These are phyloP conservation scores for Myotis lucifugus DNA, from an alignment of 2,113 vertebrate species.

Conservation along the genomic window DNA sequence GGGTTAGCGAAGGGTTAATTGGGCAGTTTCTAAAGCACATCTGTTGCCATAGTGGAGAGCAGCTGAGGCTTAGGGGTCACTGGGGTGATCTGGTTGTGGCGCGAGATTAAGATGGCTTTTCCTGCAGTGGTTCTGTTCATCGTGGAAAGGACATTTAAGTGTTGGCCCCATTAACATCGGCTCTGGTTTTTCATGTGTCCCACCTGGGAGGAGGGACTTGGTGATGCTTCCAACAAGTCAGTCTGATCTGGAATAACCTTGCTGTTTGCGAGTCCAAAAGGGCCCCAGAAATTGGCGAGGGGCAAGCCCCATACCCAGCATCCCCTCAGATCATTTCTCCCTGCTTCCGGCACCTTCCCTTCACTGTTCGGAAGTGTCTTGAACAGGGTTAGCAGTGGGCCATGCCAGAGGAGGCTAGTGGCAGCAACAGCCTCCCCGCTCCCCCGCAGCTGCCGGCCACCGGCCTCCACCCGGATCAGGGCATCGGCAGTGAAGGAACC, in stretches of 20 bases:
- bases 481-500: conserved; percentile 12
- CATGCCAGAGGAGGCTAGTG: neutral
- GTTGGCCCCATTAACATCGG: neutral
- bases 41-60: conserved; percentile 2
- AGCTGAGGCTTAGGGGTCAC: conserved; percentile 22
- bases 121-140: neutral
- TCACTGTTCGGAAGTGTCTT: neutral
- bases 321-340: neutral
- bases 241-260: neutral
- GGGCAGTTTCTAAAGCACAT: conserved; percentile 49
- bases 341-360: neutral
- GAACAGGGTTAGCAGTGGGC: neutral
- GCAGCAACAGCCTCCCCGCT: accelerated
- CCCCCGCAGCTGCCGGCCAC: neutral
- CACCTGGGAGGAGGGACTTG: neutral
- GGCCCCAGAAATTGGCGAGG: neutral
- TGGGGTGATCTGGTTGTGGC: neutral
- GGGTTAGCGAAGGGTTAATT: conserved; percentile 31
- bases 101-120: neutral
- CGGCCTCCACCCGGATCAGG: conserved; percentile 43
- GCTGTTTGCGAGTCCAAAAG: neutral
- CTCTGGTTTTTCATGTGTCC: neutral
- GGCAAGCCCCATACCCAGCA: neutral
- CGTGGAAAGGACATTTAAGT: neutral
- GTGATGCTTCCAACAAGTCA: neutral